These are phyloP conservation scores for Tachina fera DNA, from an alignment of 2,888 invertebrate species.

Conservation along the genomic window DNA sequence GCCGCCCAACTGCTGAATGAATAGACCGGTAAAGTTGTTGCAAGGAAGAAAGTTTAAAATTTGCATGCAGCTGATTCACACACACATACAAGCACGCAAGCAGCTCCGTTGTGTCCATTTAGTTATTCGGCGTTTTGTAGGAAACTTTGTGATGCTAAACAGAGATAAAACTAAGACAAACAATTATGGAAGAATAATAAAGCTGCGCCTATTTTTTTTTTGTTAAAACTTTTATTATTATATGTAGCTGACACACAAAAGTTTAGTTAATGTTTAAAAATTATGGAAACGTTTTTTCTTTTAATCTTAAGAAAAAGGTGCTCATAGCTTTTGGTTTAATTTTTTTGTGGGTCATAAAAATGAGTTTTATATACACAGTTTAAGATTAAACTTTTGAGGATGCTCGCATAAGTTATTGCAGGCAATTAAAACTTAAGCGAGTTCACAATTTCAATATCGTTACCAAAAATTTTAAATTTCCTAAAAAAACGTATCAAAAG, in stretches of 20 bases:
- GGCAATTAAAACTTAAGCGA: no score
- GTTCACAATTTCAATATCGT: no score
- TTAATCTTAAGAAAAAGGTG: constrained; percentile 1
- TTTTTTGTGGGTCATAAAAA: neutral
- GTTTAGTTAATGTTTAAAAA: constrained; percentile 10
- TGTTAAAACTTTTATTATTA: neutral
- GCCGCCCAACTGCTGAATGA: neutral
- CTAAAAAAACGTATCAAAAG: no score
- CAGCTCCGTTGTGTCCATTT: constrained; percentile 26
- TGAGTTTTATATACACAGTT: no score
- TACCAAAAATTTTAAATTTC: no score
- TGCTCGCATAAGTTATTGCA: no score
- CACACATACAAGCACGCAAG: neutral
- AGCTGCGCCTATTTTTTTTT: neutral
- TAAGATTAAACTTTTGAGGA: no score
- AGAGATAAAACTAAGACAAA: neutral
- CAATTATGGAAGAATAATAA: neutral
- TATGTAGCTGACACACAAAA: constrained; percentile 7
- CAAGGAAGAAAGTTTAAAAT: constrained; percentile 17
- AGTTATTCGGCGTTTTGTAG: neutral
- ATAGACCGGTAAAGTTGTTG: constrained; percentile 31
- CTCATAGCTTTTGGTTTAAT: no score
- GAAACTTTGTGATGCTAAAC: neutral
- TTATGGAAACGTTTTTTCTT: constrained; percentile 3
- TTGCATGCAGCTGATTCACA: constrained; percentile 27